These are phyloP conservation scores for Glaucidium brasilianum DNA, from an alignment of 2,113 vertebrate genomes.

Conservation along the genomic window DNA sequence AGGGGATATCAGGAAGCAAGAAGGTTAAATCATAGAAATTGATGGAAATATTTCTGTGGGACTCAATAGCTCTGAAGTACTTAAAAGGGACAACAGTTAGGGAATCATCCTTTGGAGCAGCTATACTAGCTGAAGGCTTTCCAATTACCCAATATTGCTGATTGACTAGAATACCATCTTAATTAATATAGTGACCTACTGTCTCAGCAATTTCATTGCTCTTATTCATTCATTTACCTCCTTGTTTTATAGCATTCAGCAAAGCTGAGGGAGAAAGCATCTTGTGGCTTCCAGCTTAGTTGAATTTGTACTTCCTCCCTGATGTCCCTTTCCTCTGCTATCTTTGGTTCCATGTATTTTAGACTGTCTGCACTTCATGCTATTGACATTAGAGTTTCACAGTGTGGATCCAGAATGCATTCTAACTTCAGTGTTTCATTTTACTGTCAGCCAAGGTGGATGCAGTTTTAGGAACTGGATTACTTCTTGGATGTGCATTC, in stretches of 20 bases:
- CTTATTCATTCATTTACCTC: background rate
- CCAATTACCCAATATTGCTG: background rate
- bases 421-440: background rate
- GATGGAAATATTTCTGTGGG: background rate
- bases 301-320: background rate
- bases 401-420: background rate
- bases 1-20: background rate
- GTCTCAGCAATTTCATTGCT: background rate
- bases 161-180: background rate
- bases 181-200: slow-evolving; percentile 25
- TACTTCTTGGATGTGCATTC: background rate
- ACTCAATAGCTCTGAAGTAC: background rate
- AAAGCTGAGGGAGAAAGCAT: background rate
- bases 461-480: background rate
- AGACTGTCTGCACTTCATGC: background rate
- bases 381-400: background rate
- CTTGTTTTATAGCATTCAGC: background rate
- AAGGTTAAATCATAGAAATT: background rate
- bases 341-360: background rate
- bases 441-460: background rate
- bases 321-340: background rate
- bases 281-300: background rate
- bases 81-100: slow-evolving; percentile 10
- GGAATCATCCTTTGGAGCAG: background rate
- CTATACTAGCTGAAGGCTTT: slow-evolving; percentile 10